Base-by-base conservation (phyloP, 2,113 vertebrate species). In the Tachycineta bicolor region DNA sequence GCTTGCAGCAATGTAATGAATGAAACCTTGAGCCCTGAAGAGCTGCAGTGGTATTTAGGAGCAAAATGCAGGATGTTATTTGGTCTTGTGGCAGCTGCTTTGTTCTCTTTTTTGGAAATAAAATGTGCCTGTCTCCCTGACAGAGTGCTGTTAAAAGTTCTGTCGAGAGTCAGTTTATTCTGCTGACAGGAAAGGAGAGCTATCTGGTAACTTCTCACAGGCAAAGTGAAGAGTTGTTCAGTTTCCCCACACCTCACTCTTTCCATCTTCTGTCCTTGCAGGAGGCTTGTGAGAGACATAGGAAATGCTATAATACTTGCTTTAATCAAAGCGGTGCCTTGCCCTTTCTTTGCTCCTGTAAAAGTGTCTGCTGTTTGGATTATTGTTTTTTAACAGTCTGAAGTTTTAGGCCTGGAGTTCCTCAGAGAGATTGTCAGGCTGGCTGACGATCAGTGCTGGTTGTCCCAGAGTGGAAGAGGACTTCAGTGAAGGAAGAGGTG, bases 61-160 rank as follows among this genome's bases (percentile, higher is more conserved):
- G 68, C 87, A 77, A 91, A 96, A 95, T 93, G 78, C 59, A 56
- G 55, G 78, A 81, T 92, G 86, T 83, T 96, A 90, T 69, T 94
- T 94, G 90, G 86, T 94, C 91, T 74, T 93, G 44, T 96, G 96
- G 90, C 94, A 97, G 94, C 73, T 70, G 58, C 68, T 95, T 91
- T 87, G 21, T 94, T 89, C 44, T 58, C 34, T 43, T 69, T 55
- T 92, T 92, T 79, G 59, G 21, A 73, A 95, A 88, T 92, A 95
- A 92, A 97, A 79, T 63, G 81, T 94, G 89, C 53, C 92, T 88
- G 81, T 97, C 89, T 91, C 26, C 58, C 64, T 92, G 91, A 94
- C 65, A 65, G 83, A 93, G 82, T 86, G 87, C 69, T 96, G 78
- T 90, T 94, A 41, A 93, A 94, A 95, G 93, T 91, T 90, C 75